Base-by-base conservation (phyloP, 2,113 vertebrate genomes). In the Daphoenositta chrysoptera region DNA sequence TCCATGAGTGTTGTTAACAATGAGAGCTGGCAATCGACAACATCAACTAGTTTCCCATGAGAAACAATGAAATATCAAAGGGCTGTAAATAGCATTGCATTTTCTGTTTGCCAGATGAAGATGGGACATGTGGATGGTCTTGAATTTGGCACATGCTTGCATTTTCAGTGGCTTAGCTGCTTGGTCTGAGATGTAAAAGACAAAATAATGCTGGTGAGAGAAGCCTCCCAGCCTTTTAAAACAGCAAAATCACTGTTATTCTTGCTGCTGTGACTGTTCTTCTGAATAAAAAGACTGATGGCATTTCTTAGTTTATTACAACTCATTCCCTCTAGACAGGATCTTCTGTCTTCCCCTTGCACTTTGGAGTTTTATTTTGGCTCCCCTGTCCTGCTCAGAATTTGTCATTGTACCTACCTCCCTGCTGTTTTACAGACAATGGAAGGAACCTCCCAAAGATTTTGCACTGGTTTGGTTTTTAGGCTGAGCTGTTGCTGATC, bases 21-120 rank as follows among this genome's bases (percentile, higher is more conserved):
- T 79, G 72, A 89, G 37, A 79, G 65, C 76, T 86, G 93, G 73
- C 91, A 89, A 69, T 56, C 82, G 81, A 64, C 57, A 88, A 35
- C 76, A 68, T 40, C 72, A 80, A 37, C 28, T 48, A n/a, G 71
- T 94, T 96, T 97, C 96, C 94, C 97, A 91, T 95, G 95, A 97
- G 94, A 92, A 97, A 90, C 68, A 93, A 94, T 90, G 85, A 81
- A 87, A 76, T 96, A 89, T 65, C 81, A 93, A 92, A 84, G 61
- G 61, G 54, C 47, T 90, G 47, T 71, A 93, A 95, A 87, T 39
- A 95, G 54, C 65, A 73, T 60, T 95, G 60, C 7, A 44, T 82
- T 82, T 97, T 93, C 76, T 84, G 54, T 89, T 96, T 97, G 83
- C 65, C 54, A 93, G 71, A 95, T 94, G 69, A 94, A 91, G 44